Evolutionary conservation across 2,113 vertebrate species (phyloP), one percentile per base, ranked within the genome.

Genomic region (Gopherus evgoodei): DNA sequence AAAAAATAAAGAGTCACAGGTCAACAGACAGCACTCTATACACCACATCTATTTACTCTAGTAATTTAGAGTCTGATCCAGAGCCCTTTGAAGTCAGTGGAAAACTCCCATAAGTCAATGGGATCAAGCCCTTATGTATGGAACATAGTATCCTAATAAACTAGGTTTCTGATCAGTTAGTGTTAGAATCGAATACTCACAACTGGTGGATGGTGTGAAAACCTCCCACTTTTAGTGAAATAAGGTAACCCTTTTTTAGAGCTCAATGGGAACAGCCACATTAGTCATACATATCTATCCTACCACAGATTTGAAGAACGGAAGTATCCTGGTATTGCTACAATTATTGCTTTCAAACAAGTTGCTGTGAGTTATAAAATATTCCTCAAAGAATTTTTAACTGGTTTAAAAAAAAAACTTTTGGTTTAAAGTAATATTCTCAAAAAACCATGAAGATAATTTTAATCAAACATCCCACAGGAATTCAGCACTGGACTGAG

Each of bases 201-300:
- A 85, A 89, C 44, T 89, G 83, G 52, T 91, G 31, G 35, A 49
- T 65, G 52, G 29, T 3, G 56, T 2, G 84, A 75, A 54, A 84
- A 94, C 57, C 47, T 57, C 5, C 42, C 91, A 80, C 79, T 94
- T 90, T 47, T 56, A 47, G 47, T 76, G 35, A 91, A 93, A 93
- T 1, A 1, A 76, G 84, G 21, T 87, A 88, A 83, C 11, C 62
- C 4, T 84, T 90, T 29, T 44, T 29, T 82, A 90, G 21, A 11
- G 59, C 4, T 49, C 5, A 65, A 81, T 72, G 16, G 57, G 62
- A 90, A 42, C 4, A 86, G 8, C n/a, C 9, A 50, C n/a, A 53
- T 5, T 59, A 19, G 24, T 5, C 27, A 12, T 38, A 42, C 78
- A 82, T 42, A 57, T 22, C 84, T 42, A 76, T 17, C 81, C 19